Percentiles rank a stretch among this genome's conserved stretches.
phyloP scores from a whole-genome alignment of 2,888 invertebrate genomes.

The Chaitophorus viminalis region DNA sequence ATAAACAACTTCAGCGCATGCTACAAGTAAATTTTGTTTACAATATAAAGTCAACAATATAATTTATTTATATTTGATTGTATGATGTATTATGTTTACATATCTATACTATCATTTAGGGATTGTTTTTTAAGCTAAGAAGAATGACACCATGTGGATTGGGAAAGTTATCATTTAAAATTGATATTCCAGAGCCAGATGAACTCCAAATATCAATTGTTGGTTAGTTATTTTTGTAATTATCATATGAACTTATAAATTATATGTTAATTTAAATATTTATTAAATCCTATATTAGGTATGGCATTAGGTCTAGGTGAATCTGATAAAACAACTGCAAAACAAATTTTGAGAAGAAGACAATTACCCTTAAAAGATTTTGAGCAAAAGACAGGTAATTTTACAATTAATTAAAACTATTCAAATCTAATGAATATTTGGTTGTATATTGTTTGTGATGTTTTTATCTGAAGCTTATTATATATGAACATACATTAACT shows the following conservation, averaged over 20 bases:
- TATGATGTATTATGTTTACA: neutral
- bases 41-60: conserved; percentile 1
- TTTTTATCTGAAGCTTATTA: neutral
- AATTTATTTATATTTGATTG: neutral
- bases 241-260: neutral
- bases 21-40: conserved; percentile 69
- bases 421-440: neutral
- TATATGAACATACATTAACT: no score
- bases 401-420: neutral
- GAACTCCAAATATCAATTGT: conserved; percentile 73
- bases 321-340: conserved; percentile 68
- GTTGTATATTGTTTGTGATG: neutral
- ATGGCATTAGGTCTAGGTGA: conserved; percentile 82
- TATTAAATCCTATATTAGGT: conserved; percentile 70
- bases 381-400: conserved; percentile 53
- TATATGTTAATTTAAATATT: conserved; percentile 9
- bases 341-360: conserved; percentile 59
- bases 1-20: conserved; percentile 70
- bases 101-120: conserved; percentile 49
- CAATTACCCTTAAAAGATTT: conserved; percentile 57
- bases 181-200: conserved; percentile 88
- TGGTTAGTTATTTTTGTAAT: conserved; percentile 67
- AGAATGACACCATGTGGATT: conserved; percentile 88
- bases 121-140: conserved; percentile 85
- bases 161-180: conserved; percentile 81